These are phyloP conservation scores for Anniella stebbinsi DNA, from an alignment of 2,797 vertebrate genomes.

Conservation along the genomic window DNA sequence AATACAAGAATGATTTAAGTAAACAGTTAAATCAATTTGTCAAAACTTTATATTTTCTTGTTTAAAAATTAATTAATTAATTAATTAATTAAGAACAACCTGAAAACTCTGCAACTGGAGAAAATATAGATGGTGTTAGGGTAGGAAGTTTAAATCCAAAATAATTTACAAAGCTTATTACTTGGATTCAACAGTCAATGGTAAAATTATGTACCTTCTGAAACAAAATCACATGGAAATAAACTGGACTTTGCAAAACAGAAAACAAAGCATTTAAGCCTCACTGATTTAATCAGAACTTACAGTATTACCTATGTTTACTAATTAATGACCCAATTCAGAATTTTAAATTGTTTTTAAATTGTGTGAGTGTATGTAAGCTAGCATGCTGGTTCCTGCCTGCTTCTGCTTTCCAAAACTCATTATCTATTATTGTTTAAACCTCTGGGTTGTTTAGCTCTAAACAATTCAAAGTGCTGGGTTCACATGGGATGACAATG, in stretches of 20 bases:
- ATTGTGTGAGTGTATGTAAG: too few species aligned
- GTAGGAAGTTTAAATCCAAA: not conserved
- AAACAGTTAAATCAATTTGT: constrained; percentile 67
- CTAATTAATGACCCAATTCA: too few species aligned
- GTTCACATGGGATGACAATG: too few species aligned
- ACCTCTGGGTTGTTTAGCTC: too few species aligned
- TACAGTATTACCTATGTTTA: not conserved
- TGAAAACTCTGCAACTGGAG: constrained; percentile 42
- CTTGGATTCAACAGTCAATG: not conserved
- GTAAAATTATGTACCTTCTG: not conserved
- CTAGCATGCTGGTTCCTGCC: too few species aligned
- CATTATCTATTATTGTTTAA: too few species aligned
- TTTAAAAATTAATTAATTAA: constrained; percentile 25
- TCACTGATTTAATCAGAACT: not conserved
- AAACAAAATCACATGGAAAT: not conserved
- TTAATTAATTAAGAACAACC: constrained; percentile 33
- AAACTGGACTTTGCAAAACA: not conserved
- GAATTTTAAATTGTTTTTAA: too few species aligned
- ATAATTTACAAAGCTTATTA: not conserved
- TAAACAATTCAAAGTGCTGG: too few species aligned
- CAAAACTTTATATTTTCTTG: constrained; percentile 20
- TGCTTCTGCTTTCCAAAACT: too few species aligned
- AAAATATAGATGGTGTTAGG: not conserved
- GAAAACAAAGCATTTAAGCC: not conserved
- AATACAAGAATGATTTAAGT: constrained; percentile 69